A percentile compares a stretch with the other conserved stretches of the same genome.
These are phyloP conservation scores for Sesia apiformis DNA, from an alignment of 2,888 invertebrate genomes.

Conservation along the genomic window DNA sequence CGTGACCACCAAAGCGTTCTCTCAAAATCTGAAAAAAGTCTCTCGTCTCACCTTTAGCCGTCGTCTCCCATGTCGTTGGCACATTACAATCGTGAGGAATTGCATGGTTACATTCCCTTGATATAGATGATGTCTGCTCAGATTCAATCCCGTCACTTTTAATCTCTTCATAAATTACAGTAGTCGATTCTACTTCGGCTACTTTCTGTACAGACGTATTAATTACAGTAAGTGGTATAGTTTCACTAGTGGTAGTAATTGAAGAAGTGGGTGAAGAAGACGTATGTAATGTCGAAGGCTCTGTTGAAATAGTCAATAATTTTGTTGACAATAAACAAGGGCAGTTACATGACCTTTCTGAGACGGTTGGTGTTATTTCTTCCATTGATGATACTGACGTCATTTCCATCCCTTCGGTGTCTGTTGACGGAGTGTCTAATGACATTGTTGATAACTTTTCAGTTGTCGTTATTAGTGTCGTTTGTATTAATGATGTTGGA, in stretches of 20 bases:
- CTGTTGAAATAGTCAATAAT: slow-evolving; percentile 3
- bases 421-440: too few relatives aligned
- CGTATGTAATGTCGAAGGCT: background rate
- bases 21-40: slow-evolving; percentile 49
- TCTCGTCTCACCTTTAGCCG: slow-evolving; percentile 42
- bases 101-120: background rate
- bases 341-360: background rate
- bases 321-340: background rate
- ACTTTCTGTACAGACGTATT: background rate
- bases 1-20: slow-evolving; percentile 32
- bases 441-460: too few relatives aligned
- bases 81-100: slow-evolving; percentile 23
- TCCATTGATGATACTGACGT: background rate
- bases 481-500: too few relatives aligned
- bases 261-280: background rate
- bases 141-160: background rate
- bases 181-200: background rate
- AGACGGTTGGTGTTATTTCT: slow-evolving; percentile 3
- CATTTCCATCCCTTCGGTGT: too few relatives aligned
- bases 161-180: background rate
- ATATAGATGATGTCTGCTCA: background rate
- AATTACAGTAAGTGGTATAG: background rate
- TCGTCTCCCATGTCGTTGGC: slow-evolving; percentile 54
- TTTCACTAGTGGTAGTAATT: background rate
- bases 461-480: too few relatives aligned